Percentiles rank a stretch among this genome's conserved stretches.
phyloP scores from a whole-genome alignment of 2,797 vertebrate species.

The Enteromius mattozi region DNA sequence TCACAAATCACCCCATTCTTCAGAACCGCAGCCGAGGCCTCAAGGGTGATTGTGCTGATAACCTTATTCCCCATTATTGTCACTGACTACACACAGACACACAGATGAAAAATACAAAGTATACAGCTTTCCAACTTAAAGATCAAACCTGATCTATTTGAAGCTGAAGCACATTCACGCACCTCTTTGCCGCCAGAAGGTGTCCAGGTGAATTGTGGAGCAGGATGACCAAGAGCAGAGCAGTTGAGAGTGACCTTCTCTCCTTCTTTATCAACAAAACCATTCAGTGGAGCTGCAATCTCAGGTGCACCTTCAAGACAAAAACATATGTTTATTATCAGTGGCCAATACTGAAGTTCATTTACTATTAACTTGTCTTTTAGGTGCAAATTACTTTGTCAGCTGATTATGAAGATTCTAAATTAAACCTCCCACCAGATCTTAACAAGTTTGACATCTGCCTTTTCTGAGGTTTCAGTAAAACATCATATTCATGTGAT shows the following conservation, averaged over 20 bases:
- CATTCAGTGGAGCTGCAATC: constrained; percentile 65
- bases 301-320: constrained; percentile 77
- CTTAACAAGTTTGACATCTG: background rate
- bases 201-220: constrained; percentile 85
- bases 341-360: background rate
- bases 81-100: constrained; percentile 62
- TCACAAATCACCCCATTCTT: constrained; percentile 77
- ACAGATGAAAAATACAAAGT: constrained; percentile 6
- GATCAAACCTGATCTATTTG: background rate
- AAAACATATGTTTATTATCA: background rate
- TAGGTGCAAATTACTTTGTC: background rate
- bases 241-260: constrained; percentile 80
- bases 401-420: background rate
- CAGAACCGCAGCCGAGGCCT: constrained; percentile 74
- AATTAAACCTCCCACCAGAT: background rate
- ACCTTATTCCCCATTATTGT: constrained; percentile 70
- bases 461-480: background rate
- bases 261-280: constrained; percentile 73
- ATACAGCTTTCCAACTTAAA: background rate
- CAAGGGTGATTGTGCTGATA: constrained; percentile 78
- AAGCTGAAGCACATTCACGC: constrained; percentile 24
- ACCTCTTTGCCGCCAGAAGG: constrained; percentile 82
- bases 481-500: background rate
- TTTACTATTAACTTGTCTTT: background rate
- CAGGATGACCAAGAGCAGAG: constrained; percentile 75